A percentile compares a stretch with the other conserved stretches of the same genome.
These are phyloP conservation scores for Lacanobia oleracea DNA, from an alignment of 2,888 invertebrate genomes.

Conservation along the genomic window DNA sequence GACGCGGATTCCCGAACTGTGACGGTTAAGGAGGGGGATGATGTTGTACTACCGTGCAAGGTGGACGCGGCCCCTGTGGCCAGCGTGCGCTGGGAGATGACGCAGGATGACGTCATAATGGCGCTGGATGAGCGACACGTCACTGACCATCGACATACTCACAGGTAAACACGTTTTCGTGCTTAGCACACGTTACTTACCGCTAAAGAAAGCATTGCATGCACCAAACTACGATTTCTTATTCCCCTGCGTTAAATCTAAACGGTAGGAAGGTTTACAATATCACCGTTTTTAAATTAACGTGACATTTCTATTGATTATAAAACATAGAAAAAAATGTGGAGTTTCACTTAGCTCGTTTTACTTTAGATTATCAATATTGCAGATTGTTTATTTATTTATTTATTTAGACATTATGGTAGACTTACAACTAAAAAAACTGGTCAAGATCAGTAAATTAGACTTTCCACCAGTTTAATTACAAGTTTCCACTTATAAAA, in stretches of 20 bases:
- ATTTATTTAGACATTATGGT: too few species aligned
- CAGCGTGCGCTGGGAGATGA: conserved; percentile 79
- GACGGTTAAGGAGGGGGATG: conserved; percentile 72
- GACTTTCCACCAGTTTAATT: too few species aligned
- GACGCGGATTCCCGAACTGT: conserved; percentile 60
- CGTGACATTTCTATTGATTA: too few species aligned
- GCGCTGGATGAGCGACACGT: conserved; percentile 72
- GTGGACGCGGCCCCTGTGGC: conserved; percentile 80
- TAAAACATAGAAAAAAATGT: background rate
- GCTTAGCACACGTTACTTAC: background rate
- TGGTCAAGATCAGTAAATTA: too few species aligned
- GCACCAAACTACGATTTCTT: background rate
- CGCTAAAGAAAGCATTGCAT: background rate
- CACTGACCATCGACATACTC: conserved; percentile 73
- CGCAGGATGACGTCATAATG: conserved; percentile 73
- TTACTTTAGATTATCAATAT: background rate
- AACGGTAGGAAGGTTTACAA: background rate
- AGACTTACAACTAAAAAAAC: too few species aligned
- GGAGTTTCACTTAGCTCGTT: background rate
- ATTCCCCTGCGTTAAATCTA: background rate
- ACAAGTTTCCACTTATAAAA: too few species aligned
- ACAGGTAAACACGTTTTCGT: conserved; percentile 68
- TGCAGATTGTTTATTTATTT: background rate
- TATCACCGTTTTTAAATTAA: too few species aligned
- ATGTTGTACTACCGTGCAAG: conserved; percentile 75